These are phyloP conservation scores for Rhadina sibilatrix DNA, from an alignment of 2,113 vertebrate species.

Conservation along the genomic window DNA sequence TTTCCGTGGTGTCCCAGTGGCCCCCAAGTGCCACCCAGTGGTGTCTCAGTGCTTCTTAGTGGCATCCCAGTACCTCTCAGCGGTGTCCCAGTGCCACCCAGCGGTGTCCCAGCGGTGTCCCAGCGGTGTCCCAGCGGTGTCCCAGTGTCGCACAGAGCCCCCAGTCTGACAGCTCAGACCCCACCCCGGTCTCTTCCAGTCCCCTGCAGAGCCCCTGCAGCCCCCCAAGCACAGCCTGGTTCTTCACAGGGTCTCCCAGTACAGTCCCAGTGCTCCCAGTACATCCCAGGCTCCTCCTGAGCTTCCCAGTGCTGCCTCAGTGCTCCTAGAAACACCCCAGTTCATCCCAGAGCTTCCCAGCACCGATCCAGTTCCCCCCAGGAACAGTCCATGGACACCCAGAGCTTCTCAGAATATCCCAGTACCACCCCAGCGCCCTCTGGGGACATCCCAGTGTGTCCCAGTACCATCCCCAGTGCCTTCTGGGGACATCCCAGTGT, in stretches of 20 bases:
- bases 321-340: not conserved
- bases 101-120: not conserved
- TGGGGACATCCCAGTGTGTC: not conserved
- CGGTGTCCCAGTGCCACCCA: rapidly evolving
- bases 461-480: not conserved
- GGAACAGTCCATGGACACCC: not conserved
- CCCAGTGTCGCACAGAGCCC: not conserved
- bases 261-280: not conserved
- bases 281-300: not conserved
- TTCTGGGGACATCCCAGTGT: not conserved
- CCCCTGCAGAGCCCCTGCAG: not conserved
- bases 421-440: no score
- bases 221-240: not conserved
- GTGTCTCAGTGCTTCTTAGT: not conserved
- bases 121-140: not conserved
- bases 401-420: not conserved
- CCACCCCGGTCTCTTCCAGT: not conserved
- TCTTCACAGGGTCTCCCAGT: not conserved
- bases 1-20: no score
- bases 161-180: not conserved
- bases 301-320: not conserved
- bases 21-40: no score
- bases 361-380: not conserved
- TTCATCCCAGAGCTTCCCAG: not conserved
- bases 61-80: not conserved